phyloP scores from a whole-genome alignment of 2,113 vertebrate genomes.

The Corydoras sp. region DNA sequence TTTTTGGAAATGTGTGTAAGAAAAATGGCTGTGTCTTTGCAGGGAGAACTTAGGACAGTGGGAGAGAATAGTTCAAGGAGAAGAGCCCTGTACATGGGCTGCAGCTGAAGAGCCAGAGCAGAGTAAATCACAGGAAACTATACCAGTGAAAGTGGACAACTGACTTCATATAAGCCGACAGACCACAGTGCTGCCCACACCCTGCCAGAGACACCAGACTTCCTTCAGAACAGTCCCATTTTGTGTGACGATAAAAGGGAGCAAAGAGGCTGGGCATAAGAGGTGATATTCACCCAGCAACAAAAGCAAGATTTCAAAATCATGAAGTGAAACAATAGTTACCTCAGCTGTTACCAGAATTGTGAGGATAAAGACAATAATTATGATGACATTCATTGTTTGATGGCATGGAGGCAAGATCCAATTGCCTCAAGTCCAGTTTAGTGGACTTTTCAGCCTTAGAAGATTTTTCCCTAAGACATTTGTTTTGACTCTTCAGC shows the following conservation, averaged over 20 bases:
- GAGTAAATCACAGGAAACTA: constrained; percentile 62
- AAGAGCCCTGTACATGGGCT: constrained; percentile 73
- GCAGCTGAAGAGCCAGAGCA: constrained; percentile 44
- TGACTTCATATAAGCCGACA: constrained; percentile 59
- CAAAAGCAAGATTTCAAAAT: constrained; percentile 11
- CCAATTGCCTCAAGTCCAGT: constrained; percentile 52
- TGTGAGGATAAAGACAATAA: constrained; percentile 57
- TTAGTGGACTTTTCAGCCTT: constrained; percentile 54
- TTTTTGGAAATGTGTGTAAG: background rate
- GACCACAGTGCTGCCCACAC: constrained; percentile 42
- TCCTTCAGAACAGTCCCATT: constrained; percentile 44
- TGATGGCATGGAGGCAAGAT: constrained; percentile 40
- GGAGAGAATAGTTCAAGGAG: constrained; percentile 86
- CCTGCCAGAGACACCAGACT: constrained; percentile 46
- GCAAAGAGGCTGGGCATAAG: constrained; percentile 42
- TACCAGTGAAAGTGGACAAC: constrained; percentile 80
- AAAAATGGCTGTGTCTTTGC: constrained; percentile 21
- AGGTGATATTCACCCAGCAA: constrained; percentile 55
- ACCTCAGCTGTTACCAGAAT: constrained; percentile 66
- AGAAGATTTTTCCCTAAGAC: constrained; percentile 16
- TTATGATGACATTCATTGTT: constrained; percentile 31
- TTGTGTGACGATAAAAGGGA: constrained; percentile 50
- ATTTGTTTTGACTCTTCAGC: constrained; percentile 28
- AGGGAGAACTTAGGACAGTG: constrained; percentile 92
- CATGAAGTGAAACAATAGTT: constrained; percentile 60